Percentiles rank a stretch among this genome's conserved stretches.
Conservation (phyloP, 2,888 invertebrate species). For the Tetragonisca angustula region DNA sequence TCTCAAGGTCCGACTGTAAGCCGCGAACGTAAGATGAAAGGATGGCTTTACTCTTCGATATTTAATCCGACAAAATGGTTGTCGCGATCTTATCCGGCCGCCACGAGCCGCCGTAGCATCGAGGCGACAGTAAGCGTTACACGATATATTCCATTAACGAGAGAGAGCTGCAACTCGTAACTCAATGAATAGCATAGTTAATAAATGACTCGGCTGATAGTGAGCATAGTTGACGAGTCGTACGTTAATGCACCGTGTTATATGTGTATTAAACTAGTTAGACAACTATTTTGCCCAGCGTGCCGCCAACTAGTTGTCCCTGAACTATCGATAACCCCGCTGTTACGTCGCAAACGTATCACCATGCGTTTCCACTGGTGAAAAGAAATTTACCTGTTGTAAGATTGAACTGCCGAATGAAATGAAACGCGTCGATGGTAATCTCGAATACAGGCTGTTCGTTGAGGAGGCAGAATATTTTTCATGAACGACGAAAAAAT, state of each 20-base stretch:
- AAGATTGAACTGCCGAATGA: too few relatives aligned
- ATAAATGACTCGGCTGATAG: slow-evolving; percentile 46
- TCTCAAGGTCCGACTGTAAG: neutral
- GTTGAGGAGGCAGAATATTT: too few relatives aligned
- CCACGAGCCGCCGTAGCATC: neutral
- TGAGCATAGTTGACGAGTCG: slow-evolving; percentile 48
- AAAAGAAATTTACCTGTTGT: too few relatives aligned
- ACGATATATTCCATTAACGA: slow-evolving; percentile 43
- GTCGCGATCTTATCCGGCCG: slow-evolving; percentile 1
- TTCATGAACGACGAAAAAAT: too few relatives aligned
- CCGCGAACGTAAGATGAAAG: slow-evolving; percentile 12
- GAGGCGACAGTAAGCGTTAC: slow-evolving; percentile 41
- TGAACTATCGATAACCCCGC: slow-evolving; percentile 46
- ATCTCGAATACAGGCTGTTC: too few relatives aligned
- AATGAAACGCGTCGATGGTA: too few relatives aligned
- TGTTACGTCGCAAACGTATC: neutral
- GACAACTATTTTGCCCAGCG: slow-evolving; percentile 39
- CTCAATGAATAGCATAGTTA: slow-evolving; percentile 50
- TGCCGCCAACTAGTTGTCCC: slow-evolving; percentile 25
- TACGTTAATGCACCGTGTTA: slow-evolving; percentile 41
- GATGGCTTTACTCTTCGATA: slow-evolving; percentile 4
- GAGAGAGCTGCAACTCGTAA: slow-evolving; percentile 43
- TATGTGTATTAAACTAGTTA: slow-evolving; percentile 49
- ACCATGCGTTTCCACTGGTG: neutral
- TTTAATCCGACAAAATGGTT: slow-evolving; percentile 33